Conservation (phyloP, 2,113 vertebrate genomes). For the Jaculus jaculus region DNA sequence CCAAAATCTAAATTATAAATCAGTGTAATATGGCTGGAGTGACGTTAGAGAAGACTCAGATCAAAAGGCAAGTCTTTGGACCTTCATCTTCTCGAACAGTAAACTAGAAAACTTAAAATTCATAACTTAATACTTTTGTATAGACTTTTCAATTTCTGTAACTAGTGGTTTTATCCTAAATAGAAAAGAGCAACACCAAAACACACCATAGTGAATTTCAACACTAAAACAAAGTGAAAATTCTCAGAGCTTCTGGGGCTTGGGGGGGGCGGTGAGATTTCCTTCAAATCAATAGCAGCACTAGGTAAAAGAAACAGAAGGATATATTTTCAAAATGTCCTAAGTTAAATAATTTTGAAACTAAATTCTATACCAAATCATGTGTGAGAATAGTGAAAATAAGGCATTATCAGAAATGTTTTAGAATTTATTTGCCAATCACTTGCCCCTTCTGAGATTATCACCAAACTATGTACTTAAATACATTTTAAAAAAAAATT, state of each 20-base stretch:
- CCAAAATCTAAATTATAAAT: background rate
- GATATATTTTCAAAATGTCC: background rate
- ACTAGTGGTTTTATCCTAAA: background rate
- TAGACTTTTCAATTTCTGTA: background rate
- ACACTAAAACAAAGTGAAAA: background rate
- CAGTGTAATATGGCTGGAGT: background rate
- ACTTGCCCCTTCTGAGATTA: background rate
- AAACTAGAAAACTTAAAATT: background rate
- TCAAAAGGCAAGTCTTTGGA: background rate
- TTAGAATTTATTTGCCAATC: background rate
- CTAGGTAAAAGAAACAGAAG: background rate
- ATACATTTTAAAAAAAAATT: too few relatives aligned
- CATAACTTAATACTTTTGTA: background rate
- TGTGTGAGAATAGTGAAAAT: background rate
- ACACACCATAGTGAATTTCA: background rate
- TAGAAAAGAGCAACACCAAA: background rate
- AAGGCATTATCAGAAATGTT: background rate
- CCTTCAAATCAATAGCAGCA: background rate
- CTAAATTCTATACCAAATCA: background rate
- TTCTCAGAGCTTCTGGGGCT: background rate
- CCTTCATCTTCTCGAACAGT: conserved; percentile 10
- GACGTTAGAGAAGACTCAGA: background rate
- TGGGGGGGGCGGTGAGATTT: background rate
- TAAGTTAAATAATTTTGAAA: conserved; percentile 20
- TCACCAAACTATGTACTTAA: background rate